These are phyloP conservation scores for Notocelia uddmanniana DNA, from an alignment of 2,888 invertebrate genomes.

Conservation along the genomic window DNA sequence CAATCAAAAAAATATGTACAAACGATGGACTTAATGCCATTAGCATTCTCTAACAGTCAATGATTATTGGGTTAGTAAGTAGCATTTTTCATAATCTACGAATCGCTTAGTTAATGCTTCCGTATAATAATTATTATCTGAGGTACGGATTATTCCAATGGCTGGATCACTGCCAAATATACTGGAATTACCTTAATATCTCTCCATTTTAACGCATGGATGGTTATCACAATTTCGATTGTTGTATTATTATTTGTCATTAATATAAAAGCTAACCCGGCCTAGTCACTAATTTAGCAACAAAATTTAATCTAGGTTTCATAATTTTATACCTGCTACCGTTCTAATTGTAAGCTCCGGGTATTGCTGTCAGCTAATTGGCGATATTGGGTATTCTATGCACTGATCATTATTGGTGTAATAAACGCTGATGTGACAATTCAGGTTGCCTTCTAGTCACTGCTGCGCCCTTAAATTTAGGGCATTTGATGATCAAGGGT, in stretches of 20 bases:
- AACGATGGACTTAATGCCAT: no score
- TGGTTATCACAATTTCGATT: background rate
- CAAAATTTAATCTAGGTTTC: background rate
- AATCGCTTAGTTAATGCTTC: constrained; percentile 20
- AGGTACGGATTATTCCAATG: constrained; percentile 27
- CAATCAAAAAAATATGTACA: no score
- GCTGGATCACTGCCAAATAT: constrained; percentile 27
- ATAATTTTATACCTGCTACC: background rate
- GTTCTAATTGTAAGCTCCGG: background rate
- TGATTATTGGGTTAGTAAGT: no score
- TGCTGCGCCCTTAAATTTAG: no score
- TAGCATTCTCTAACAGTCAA: no score
- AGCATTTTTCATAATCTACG: constrained; percentile 19
- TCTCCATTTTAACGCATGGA: background rate
- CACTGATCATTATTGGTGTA: background rate
- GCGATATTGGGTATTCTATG: background rate
- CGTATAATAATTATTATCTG: constrained; percentile 17
- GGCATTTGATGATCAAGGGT: no score
- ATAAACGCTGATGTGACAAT: background rate
- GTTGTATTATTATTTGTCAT: no score
- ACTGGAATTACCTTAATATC: background rate
- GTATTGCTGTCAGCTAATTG: background rate
- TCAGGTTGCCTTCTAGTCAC: background rate
- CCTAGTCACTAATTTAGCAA: background rate
- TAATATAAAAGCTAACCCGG: no score